Evolutionary conservation across 1,140 invertebrate genomes (phyloP).

Genomic region (Nasonia vitripennis): DNA sequence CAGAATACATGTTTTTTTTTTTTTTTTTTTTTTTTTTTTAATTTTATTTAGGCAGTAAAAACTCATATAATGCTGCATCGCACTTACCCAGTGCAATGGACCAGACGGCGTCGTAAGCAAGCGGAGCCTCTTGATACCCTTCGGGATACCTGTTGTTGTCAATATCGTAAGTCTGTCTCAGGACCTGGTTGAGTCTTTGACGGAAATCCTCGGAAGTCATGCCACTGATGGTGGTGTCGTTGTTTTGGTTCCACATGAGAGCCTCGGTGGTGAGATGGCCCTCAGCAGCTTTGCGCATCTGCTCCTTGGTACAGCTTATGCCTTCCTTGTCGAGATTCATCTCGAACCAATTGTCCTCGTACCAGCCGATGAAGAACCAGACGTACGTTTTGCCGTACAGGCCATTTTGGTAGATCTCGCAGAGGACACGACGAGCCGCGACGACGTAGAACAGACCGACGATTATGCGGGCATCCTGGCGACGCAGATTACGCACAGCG

Average conservation of each 20-base stretch:
- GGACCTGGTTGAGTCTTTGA: slow-evolving; percentile 84
- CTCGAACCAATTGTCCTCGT: slow-evolving; percentile 99
- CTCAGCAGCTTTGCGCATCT: slow-evolving; percentile 95
- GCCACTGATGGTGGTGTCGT: slow-evolving; percentile 93
- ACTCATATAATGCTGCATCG: too few species aligned
- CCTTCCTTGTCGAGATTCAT: slow-evolving; percentile 90
- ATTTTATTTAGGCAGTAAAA: too few species aligned
- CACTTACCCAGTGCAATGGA: slow-evolving; percentile 90
- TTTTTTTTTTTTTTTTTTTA: too few species aligned
- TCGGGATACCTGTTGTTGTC: slow-evolving; percentile 89
- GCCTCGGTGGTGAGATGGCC: slow-evolving; percentile 99
- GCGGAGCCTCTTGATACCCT: slow-evolving; percentile 97
- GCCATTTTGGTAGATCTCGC: slow-evolving; percentile 96
- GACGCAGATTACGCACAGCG: slow-evolving; percentile 93
- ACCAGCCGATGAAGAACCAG: slow-evolving; percentile 99
- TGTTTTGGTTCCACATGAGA: slow-evolving; percentile 98
- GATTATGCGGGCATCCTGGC: slow-evolving; percentile 97
- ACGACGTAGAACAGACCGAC: slow-evolving; percentile 99
- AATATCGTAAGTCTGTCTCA: slow-evolving; percentile 86
- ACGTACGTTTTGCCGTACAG: slow-evolving; percentile 97
- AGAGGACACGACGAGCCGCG: slow-evolving; percentile 95
- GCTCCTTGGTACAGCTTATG: slow-evolving; percentile 93
- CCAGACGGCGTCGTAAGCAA: slow-evolving; percentile 99
- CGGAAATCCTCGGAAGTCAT: slow-evolving; percentile 90
- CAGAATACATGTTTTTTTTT: too few species aligned